Conservation (phyloP, 1,140 invertebrate genomes). For the Nasonia vitripennis region DNA sequence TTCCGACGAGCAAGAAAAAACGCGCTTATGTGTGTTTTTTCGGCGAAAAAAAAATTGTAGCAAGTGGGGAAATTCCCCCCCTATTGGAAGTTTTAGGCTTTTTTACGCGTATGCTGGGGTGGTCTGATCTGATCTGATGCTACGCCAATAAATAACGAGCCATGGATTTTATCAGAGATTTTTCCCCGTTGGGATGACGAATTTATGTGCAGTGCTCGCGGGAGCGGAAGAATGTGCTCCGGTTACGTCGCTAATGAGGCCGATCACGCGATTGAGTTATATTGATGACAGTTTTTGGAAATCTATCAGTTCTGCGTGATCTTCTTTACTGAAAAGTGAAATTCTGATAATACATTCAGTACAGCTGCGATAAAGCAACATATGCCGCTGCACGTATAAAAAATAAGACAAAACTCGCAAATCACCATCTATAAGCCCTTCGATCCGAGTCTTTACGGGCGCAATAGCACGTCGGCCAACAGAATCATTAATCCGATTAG, state of each 20-base stretch:
- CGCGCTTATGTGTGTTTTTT: neutral
- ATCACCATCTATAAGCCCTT: neutral
- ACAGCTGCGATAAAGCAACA: too few relatives aligned
- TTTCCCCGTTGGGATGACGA: neutral
- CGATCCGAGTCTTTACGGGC: neutral
- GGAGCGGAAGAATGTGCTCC: constrained; percentile 3
- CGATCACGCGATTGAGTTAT: neutral
- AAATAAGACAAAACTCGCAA: neutral
- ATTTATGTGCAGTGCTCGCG: neutral
- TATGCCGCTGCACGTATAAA: too few relatives aligned
- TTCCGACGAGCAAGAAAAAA: neutral
- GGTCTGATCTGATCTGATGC: neutral
- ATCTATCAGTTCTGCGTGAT: neutral
- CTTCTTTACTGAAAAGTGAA: too few relatives aligned
- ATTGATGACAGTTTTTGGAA: neutral
- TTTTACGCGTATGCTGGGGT: neutral
- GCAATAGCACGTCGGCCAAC: neutral
- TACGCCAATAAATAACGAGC: constrained; percentile 27
- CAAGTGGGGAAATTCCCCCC: constrained; percentile 24
- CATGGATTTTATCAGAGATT: neutral
- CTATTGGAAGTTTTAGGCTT: neutral
- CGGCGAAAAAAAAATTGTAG: neutral
- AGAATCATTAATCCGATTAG: constrained; percentile 12
- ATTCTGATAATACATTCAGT: too few relatives aligned
- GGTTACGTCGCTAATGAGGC: too few relatives aligned